Conservation (phyloP, 2,797 vertebrate species). For the Percopsis omiscomaycus region DNA sequence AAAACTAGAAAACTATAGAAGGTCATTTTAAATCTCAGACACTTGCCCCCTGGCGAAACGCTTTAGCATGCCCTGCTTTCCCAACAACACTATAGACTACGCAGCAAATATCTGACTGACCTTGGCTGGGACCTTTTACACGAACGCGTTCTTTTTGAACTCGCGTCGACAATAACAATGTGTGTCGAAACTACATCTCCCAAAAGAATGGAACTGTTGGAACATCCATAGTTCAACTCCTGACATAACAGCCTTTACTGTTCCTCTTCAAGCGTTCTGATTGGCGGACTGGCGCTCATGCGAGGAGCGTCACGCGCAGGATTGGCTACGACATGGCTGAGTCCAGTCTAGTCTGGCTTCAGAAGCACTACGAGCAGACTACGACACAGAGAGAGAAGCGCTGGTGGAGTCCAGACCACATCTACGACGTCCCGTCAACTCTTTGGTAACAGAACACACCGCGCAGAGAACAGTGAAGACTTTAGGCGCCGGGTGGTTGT, state of each 20-base stretch:
- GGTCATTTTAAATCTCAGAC: no score
- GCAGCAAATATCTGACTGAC: no score
- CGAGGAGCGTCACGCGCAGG: slow-evolving; percentile 50
- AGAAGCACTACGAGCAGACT: not conserved
- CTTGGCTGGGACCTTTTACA: no score
- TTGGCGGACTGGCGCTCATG: slow-evolving; percentile 59
- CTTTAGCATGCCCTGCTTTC: no score
- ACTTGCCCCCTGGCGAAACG: no score
- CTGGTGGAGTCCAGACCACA: slow-evolving; percentile 2
- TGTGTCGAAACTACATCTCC: slow-evolving; percentile 56
- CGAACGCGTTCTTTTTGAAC: not conserved
- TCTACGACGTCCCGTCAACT: slow-evolving; percentile 21
- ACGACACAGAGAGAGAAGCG: slow-evolving; percentile 4
- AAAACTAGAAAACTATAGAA: no score
- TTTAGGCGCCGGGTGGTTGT: slow-evolving; percentile 24
- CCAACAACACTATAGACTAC: no score
- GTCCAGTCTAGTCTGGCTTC: slow-evolving; percentile 37
- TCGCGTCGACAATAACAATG: not conserved
- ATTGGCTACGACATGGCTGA: slow-evolving; percentile 11
- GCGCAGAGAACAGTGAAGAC: slow-evolving; percentile 16
- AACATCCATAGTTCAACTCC: no score
- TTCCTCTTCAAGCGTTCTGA: slow-evolving; percentile 39
- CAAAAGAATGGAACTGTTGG: slow-evolving; percentile 16
- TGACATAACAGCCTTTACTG: slow-evolving; percentile 15
- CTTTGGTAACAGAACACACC: slow-evolving; percentile 8